phyloP scores from a whole-genome alignment of 2,797 vertebrate species.

The Notamacropus eugenii region DNA sequence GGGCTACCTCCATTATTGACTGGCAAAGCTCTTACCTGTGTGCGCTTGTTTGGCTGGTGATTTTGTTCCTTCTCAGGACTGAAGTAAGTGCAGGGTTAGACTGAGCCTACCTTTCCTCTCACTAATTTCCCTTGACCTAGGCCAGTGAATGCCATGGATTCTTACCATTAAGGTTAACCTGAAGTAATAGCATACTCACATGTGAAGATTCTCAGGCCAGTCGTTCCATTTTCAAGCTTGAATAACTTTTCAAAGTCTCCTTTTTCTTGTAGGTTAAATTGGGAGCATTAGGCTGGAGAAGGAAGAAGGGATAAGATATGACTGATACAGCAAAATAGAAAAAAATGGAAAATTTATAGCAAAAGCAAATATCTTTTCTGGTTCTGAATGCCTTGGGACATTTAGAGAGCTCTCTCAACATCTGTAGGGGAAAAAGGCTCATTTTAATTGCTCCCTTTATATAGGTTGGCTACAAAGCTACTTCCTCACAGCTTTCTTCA shows the following conservation, averaged over 20 bases:
- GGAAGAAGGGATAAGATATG: conserved; percentile 40
- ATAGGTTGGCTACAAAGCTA: not conserved
- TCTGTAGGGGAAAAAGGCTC: conserved; percentile 45
- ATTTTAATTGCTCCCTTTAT: not conserved
- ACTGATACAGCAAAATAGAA: conserved; percentile 47
- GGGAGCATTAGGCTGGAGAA: conserved; percentile 30
- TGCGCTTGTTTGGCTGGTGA: not conserved
- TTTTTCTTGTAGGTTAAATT: conserved; percentile 22
- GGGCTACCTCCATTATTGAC: not conserved
- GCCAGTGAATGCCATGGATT: not conserved
- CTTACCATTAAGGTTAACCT: not conserved
- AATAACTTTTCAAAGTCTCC: not conserved
- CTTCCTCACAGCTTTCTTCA: not conserved
- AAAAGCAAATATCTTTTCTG: conserved; percentile 61
- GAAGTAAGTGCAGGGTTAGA: not conserved
- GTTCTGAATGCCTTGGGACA: conserved; percentile 48
- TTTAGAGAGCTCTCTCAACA: conserved; percentile 60
- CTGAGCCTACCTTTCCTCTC: not conserved
- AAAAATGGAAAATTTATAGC: conserved; percentile 47
- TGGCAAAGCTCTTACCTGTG: not conserved
- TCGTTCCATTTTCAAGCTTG: not conserved
- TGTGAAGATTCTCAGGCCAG: not conserved
- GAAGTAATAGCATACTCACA: rapidly evolving
- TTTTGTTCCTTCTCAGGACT: not conserved
- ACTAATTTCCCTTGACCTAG: not conserved